A percentile compares a stretch with the other conserved stretches of the same genome.
Evolutionary conservation across 2,113 vertebrate genomes (phyloP).

Genomic region (Piprites chloris): DNA sequence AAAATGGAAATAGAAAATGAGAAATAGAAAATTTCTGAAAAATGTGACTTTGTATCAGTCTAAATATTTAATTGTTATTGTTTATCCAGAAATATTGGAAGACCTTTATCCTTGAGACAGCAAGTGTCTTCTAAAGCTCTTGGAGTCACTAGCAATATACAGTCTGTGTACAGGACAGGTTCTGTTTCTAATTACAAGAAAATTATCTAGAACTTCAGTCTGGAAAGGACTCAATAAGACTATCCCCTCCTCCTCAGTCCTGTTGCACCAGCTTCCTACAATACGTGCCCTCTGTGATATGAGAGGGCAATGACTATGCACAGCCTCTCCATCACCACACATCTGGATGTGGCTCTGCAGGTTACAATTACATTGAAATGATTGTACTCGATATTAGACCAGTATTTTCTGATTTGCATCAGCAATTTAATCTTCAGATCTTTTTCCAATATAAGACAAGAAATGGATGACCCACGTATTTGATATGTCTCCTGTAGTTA

Average conservation of each 20-base stretch:
- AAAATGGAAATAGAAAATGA: neutral
- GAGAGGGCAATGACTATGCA: neutral
- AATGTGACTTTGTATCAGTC: neutral
- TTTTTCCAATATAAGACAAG: neutral
- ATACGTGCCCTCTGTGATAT: rapidly evolving
- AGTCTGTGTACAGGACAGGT: neutral
- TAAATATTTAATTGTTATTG: neutral
- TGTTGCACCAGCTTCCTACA: rapidly evolving
- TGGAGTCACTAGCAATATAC: neutral
- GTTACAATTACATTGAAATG: neutral
- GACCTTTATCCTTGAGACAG: neutral
- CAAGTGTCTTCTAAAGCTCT: neutral
- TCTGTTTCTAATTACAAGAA: neutral
- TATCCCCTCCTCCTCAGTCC: neutral
- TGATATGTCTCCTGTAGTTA: neutral
- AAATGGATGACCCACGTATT: neutral
- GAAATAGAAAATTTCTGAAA: neutral
- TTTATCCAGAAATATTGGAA: neutral
- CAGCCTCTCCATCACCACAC: neutral
- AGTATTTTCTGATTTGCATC: neutral
- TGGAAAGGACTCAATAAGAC: neutral
- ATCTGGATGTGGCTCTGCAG: neutral
- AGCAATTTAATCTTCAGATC: neutral
- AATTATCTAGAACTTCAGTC: neutral
- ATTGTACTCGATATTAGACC: neutral